Evolutionary conservation across 2,113 vertebrate genomes (phyloP).

Genomic region (Sinocyclocheilus anophthalmus): DNA sequence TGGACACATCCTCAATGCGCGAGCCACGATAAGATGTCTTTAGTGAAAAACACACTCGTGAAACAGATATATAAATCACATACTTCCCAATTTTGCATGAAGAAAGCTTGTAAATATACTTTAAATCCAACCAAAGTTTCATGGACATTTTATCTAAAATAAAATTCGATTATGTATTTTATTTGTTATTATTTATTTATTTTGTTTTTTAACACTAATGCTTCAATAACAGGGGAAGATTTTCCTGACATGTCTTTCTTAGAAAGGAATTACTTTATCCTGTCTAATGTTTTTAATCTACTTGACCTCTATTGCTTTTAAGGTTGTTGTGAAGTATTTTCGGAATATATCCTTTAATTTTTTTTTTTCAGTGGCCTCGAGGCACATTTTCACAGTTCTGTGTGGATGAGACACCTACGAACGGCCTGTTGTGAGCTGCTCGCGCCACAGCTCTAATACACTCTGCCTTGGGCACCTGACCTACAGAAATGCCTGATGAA

Average conservation of each 20-base stretch:
- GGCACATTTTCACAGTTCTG: conserved; percentile 75
- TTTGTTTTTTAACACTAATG: background rate
- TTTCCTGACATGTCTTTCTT: background rate
- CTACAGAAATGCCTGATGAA: conserved; percentile 52
- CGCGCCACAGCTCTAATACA: conserved; percentile 68
- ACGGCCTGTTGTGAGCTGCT: conserved; percentile 74
- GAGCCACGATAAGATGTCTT: conserved; percentile 88
- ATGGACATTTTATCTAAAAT: background rate
- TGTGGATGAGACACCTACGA: conserved; percentile 75
- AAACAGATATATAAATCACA: conserved; percentile 73
- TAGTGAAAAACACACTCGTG: conserved; percentile 85
- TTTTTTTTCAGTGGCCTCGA: conserved; percentile 57
- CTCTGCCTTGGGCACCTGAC: conserved; percentile 65
- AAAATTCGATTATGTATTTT: background rate
- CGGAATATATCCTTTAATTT: conserved; percentile 5
- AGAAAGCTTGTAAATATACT: background rate
- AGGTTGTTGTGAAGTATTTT: background rate
- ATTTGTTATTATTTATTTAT: no score
- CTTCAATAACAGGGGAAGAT: background rate
- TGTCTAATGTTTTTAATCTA: background rate
- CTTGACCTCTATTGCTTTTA: background rate
- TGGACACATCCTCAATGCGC: conserved; percentile 89
- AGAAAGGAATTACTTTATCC: background rate
- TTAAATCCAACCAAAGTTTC: background rate
- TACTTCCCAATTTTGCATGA: background rate